Base-by-base conservation (phyloP, 2,113 vertebrate species). In the Oplegnathus fasciatus region DNA sequence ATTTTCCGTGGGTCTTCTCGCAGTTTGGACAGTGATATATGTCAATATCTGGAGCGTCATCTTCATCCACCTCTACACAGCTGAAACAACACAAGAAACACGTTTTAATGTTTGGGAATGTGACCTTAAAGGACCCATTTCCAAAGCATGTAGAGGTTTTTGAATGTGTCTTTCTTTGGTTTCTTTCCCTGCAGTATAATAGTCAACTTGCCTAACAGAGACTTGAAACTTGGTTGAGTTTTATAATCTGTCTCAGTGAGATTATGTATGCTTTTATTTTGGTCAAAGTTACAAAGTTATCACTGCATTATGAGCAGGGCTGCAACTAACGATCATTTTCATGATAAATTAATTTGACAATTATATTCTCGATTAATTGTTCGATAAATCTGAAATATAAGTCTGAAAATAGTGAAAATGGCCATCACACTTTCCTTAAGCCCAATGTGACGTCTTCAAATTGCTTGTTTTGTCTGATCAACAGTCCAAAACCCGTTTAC, bases 21-120 rank as follows among this genome's bases (percentile, higher is more conserved):
- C 98, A 99, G 92, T 99, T 99, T 1, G 98, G 98, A 93, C 98
- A 99, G 78, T 99, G 98, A 87, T 99, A 99, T 83, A 99, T 97
- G 93, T 99, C 98, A 0, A 99, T 99, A 64, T 99, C 97, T 42
- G 98, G 98, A 32, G 98, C 98, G 66, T 99, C 98, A 50, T 99
- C 98, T 91, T 99, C 98, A 91, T 99, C 98, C 76, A 99, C 98
- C 14, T 95, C 97, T 40, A 99, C 98, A 84, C 98, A 99, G 94
- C 98, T 99, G 96, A 66, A 92, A 95, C 0, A 73, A 78, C 76
- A 78, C 50, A 4, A 70, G 11, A 57, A 20, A 62, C 6, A 26
- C 2, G 17, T 24, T 37, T 68, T 44, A 61, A 57, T 44, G 17
- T n/a, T 1, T 2, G 44, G 37, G 30, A 70, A 58, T n/a, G 26